Evolutionary conservation across 2,113 vertebrate genomes (phyloP), one percentile per base, ranked within the genome.

Genomic region (Python bivittatus): DNA sequence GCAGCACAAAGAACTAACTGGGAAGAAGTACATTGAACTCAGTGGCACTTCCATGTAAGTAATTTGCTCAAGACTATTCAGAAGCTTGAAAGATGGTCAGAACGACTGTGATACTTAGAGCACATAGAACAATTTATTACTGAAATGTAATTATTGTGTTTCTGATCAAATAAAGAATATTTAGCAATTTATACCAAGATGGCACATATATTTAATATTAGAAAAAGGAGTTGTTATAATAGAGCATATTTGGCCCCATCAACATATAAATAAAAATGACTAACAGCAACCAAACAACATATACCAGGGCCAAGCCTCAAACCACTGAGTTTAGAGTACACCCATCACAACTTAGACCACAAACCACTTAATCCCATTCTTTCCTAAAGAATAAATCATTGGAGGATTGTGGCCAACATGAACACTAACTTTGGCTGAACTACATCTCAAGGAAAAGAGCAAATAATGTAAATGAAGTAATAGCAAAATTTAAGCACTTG

Each of bases 131-230:
- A 84, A 52, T n/a, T 84, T 52, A 52, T 83, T 84, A 79, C 89
- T 92, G 54, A 91, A 91, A 64, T 53, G 88, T 57, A 60, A 94
- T 91, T 87, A 60, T 11, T 33, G 92, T 33, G 8, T 42, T 94
- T 94, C 90, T 91, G 15, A 91, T 95, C 88, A 96, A 88, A 84
- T 83, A 95, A 96, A 91, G 84, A 90, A 88, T 89, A 89, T 88
- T 88, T 90, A 96, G 90, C 61, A 93, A 94, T 93, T 95, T 92
- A 95, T 94, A 96, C 93, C 86, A 95, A 27, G 6, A 56, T 94
- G 94, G 44, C 90, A 96, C 95, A 95, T 95, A 96, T 92, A 95
- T 94, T 88, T 95, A 89, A 38, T 93, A 97, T 95, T 96, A 95
- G 91, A 89, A 95, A 96, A 68, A 95, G 93, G 93, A 96, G 95